These are phyloP conservation scores for Zaprionus gabonicus DNA, from an alignment of 1,140 invertebrate genomes.

Conservation along the genomic window DNA sequence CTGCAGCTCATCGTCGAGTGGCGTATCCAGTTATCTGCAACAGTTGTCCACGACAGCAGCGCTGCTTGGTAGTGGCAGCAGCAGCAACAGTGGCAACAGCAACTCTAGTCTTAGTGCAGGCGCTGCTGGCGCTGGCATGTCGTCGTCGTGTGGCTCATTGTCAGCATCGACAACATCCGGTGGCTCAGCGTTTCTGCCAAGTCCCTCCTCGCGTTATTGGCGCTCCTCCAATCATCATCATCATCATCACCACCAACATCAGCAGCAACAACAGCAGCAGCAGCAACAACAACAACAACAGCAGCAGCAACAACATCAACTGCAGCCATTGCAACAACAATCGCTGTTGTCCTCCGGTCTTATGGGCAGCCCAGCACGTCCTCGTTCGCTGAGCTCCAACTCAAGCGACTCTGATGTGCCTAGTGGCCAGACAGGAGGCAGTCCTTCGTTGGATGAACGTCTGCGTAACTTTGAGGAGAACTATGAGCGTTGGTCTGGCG, in stretches of 20 bases:
- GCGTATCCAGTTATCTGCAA: constrained; percentile 51
- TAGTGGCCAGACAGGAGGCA: constrained; percentile 85
- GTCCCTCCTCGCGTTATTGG: constrained; percentile 76
- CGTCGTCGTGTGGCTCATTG: constrained; percentile 26
- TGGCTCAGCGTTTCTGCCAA: constrained; percentile 65
- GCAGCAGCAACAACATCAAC: constrained; percentile 64
- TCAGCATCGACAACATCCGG: constrained; percentile 36
- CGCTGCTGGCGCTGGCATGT: constrained; percentile 20
- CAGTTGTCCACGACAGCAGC: constrained; percentile 32
- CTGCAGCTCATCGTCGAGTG: not conserved
- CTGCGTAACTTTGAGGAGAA: constrained; percentile 95
- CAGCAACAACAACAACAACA: constrained; percentile 42
- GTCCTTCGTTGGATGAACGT: constrained; percentile 92
- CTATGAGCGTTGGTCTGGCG: constrained; percentile 95
- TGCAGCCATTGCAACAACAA: constrained; percentile 60
- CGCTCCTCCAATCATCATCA: constrained; percentile 78
- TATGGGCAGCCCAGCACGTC: constrained; percentile 86
- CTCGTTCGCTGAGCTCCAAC: constrained; percentile 87
- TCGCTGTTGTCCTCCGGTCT: constrained; percentile 53
- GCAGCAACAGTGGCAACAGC: constrained; percentile 51
- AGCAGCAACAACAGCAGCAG: constrained; percentile 43
- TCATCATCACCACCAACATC: constrained; percentile 69
- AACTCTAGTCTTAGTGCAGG: constrained; percentile 81
- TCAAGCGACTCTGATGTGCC: constrained; percentile 86
- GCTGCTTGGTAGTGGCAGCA: constrained; percentile 29